These are phyloP conservation scores for Lateolabrax maculatus DNA, from an alignment of 2,797 vertebrate genomes.

Conservation along the genomic window DNA sequence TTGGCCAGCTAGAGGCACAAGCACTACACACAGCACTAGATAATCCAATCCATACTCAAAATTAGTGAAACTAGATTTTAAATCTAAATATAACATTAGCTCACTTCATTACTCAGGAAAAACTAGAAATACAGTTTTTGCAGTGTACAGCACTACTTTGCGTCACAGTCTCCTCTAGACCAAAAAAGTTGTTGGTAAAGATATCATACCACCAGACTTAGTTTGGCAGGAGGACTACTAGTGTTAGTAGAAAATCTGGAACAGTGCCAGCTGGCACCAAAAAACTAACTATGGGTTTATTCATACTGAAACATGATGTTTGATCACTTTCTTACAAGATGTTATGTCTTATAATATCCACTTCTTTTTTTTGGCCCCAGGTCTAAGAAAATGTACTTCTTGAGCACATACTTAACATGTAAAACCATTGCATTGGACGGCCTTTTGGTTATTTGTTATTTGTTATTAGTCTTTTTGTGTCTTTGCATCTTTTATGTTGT, in stretches of 20 bases:
- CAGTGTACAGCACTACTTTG: background rate
- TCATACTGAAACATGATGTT: background rate
- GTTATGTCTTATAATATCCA: background rate
- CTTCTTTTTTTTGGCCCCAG: conserved; percentile 6
- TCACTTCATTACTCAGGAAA: no score
- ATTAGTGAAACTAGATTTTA: no score
- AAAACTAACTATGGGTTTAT: conserved; percentile 12
- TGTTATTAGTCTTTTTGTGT: no score
- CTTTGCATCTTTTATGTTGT: no score
- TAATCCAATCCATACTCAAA: no score
- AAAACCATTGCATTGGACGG: background rate
- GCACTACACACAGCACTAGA: no score
- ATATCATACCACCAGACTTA: background rate
- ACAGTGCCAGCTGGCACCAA: conserved; percentile 20
- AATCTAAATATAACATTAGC: no score
- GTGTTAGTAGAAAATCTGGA: background rate
- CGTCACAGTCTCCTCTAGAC: background rate
- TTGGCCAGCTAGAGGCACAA: no score
- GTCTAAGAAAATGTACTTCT: background rate
- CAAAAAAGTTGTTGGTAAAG: background rate
- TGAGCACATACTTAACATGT: background rate
- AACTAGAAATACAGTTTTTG: no score
- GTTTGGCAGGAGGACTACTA: background rate
- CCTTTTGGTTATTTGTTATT: background rate
- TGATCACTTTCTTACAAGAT: background rate